Percentiles rank a stretch among this genome's conserved stretches.
Conservation (phyloP, 2,113 vertebrate species). For the Rhynchopsitta pachyrhyncha region DNA sequence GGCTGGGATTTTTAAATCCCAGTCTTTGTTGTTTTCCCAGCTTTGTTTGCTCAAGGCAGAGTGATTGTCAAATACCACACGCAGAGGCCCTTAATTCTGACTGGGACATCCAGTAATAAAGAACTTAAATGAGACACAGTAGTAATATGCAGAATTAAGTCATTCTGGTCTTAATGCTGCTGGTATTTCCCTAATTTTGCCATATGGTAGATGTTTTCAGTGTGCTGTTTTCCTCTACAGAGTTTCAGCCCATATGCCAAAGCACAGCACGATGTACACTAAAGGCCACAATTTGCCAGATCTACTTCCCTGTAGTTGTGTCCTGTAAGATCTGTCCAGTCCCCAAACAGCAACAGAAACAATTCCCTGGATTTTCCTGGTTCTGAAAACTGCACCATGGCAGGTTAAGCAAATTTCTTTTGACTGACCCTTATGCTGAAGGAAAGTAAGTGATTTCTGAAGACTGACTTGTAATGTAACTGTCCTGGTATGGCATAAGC, state of each 20-base stretch:
- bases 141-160: neutral
- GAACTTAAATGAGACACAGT: neutral
- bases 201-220: neutral
- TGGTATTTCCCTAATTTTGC: constrained; percentile 2
- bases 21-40: constrained; percentile 55
- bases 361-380: neutral
- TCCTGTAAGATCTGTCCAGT: neutral
- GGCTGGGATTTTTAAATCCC: constrained; percentile 50
- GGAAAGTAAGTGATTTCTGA: neutral
- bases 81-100: neutral
- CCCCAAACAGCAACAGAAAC: neutral
- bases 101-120: neutral
- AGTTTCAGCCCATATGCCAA: neutral
- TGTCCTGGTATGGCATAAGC: neutral
- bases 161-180: neutral
- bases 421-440: neutral
- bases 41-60: constrained; percentile 63
- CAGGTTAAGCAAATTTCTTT: neutral
- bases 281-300: neutral
- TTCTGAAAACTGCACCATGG: neutral
- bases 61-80: neutral
- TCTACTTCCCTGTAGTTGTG: neutral
- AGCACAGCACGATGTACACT: neutral
- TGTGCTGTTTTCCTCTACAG: neutral
- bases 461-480: neutral